Base-by-base conservation (phyloP, 1,140 invertebrate species). In the Drosophila carrolli region DNA sequence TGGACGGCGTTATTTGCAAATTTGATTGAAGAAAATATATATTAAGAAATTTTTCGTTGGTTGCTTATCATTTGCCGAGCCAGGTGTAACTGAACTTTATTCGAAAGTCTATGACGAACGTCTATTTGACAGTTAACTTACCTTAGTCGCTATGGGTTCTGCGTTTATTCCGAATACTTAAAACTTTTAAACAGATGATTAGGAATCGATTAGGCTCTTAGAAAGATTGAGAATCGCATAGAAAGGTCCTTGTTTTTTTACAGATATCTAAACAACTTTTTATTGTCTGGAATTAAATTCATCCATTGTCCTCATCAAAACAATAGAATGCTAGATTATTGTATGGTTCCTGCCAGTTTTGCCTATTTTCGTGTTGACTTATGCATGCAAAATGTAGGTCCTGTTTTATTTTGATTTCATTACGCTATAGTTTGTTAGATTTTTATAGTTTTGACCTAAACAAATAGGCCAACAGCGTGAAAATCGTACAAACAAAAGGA, bases 401-500 rank as follows among this genome's bases (percentile, higher is more conserved):
- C n/a, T 65, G 47, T 29, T 65, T 66, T 68, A 66, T 68, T 66
- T 60, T 66, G 43, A 47, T 65, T 63, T 55, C 61, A 60, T 80
- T 79, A 47, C 50, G 40, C 23, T 68, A 54, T 74, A 55, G 61
- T 46, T 35, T 62, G 53, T 44, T 47, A 29, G 41, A 78, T 73
- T 79, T 79, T 80, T 62, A 80, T 80, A 63, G 70, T 80, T 71
- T 48, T 80, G 77, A 75, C 62, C 77, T 80, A 80, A 80, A 79
- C 77, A 80, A 79, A 79, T 79, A 79, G 61, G 55, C 59, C 19
- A 55, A 72, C 55, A 63, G 56, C 53, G 76, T 29, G 43, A 51
- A 41, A 35, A 29, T 19, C 29, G 19, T 23, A 13, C 59, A 7
- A 13, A 35, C 7, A 13, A 35, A 19, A 32, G 37, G 1, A 9